Percentiles rank a stretch among this genome's conserved stretches.
Conservation (phyloP, 2,888 invertebrate genomes). For the Phorcus lineatus region DNA sequence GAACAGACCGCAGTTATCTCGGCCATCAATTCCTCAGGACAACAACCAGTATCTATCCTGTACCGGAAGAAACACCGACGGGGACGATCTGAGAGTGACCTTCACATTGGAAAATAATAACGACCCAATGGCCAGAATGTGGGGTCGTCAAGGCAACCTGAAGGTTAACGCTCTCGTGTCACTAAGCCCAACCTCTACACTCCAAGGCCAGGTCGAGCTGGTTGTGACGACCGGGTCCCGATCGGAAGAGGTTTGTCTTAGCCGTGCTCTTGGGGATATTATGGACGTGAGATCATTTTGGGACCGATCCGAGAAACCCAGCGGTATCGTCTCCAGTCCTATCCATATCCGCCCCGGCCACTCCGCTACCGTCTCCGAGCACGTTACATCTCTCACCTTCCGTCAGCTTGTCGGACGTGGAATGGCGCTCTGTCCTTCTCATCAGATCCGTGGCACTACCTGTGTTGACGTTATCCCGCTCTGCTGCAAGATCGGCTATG, state of each 20-base stretch:
- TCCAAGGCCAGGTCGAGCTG: neutral
- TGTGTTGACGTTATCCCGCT: conserved; percentile 3
- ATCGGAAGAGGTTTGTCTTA: neutral
- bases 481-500: conserved; percentile 18
- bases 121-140: neutral
- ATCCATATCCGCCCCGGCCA: neutral
- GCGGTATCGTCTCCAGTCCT: neutral
- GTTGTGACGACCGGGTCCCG: neutral
- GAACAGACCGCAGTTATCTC: too few relatives aligned
- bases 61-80: neutral
- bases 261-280: conserved; percentile 11
- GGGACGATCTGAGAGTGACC: conserved; percentile 5
- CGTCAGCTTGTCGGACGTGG: neutral
- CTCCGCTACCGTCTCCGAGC: neutral
- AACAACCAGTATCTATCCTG: neutral
- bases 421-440: neutral
- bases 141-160: neutral
- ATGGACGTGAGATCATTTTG: neutral
- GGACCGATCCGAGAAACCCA: neutral
- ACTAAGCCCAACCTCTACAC: neutral
- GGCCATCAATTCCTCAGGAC: neutral
- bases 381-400: neutral
- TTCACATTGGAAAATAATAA: neutral
- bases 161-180: neutral
- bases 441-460: neutral